Evolutionary conservation across 2,797 vertebrate species (phyloP), one percentile per base, ranked within the genome.

Genomic region (Trachops cirrhosus): DNA sequence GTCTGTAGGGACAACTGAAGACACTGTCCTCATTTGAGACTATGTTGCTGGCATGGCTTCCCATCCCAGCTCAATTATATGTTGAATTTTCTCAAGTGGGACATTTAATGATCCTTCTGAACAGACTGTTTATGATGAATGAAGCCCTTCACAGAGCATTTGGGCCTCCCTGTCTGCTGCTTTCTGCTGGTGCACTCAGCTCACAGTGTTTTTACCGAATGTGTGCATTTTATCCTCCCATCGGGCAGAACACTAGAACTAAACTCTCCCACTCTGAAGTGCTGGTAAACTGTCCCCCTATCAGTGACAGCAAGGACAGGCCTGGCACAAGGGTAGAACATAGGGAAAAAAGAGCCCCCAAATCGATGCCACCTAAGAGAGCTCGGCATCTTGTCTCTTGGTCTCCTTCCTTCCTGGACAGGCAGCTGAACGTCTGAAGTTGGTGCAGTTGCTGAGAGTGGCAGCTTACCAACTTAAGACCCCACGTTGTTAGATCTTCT

Each of bases 101-200:
- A 62, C 44, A 14, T 77, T 57, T 87, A 50, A 86, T 21, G 96
- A 73, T 84, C 79, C 96, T n/a, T 34, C 80, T 16, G 71, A 98
- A 96, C 97, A 98, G 97, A 70, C 74, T 97, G 96, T 97, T 97
- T 70, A 64, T 97, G 94, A 93, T 64, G 95, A 95, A 68, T 86
- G 50, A 48, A 89, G 44, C 39, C 0, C 95, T 93, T 93, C 50
- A n/a, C 71, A 96, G 96, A 93, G 94, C 77, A 50, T 70, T 80
- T 67, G 19, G 74, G 57, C 83, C 77, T 89, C 74, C 41, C 71
- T 86, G 59, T 54, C 74, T 67, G 32, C 52, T 57, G 92, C 83
- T 68, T 34, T 74, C 86, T 84, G 89, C 82, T 57, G 11, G 94
- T 75, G 57, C 16, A 3, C 64, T 67, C 77, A 44, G 70, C 93